These are phyloP conservation scores for Sebastes miniatus DNA, from an alignment of 2,797 vertebrate genomes.

Conservation along the genomic window DNA sequence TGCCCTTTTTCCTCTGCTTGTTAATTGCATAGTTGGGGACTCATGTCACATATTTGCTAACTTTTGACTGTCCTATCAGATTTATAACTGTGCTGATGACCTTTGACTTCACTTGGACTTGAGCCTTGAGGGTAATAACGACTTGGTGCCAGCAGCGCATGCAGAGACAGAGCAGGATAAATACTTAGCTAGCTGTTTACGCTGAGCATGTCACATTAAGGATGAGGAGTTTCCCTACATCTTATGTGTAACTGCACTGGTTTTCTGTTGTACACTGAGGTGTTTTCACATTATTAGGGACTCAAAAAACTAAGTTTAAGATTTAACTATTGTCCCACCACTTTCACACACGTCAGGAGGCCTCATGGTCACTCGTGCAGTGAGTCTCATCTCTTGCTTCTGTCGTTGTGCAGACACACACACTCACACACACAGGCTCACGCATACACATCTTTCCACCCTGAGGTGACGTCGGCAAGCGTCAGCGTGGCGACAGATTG, in stretches of 20 bases:
- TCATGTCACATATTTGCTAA: background rate
- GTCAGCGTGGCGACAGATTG: constrained; percentile 54
- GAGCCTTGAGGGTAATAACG: background rate
- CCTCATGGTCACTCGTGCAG: constrained; percentile 48
- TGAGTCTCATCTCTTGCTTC: constrained; percentile 41
- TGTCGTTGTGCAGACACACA: constrained; percentile 8
- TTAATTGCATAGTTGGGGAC: background rate
- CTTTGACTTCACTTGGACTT: constrained; percentile 7
- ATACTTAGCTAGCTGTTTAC: background rate
- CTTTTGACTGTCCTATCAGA: background rate
- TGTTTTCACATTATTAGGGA: background rate
- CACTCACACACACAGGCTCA: background rate
- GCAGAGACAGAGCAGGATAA: constrained; percentile 22
- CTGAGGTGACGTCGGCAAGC: constrained; percentile 61
- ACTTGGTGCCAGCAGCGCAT: constrained; percentile 8
- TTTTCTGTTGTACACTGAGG: background rate
- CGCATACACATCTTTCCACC: constrained; percentile 64
- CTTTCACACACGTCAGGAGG: constrained; percentile 70
- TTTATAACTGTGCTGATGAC: background rate
- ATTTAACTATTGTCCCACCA: constrained; percentile 40
- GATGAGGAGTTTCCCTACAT: constrained; percentile 22
- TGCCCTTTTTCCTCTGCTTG: background rate
- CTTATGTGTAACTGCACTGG: background rate
- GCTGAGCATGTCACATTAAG: background rate
- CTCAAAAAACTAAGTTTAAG: background rate